These are phyloP conservation scores for Onychorhynchus coronatus DNA, from an alignment of 2,113 vertebrate genomes.

Conservation along the genomic window DNA sequence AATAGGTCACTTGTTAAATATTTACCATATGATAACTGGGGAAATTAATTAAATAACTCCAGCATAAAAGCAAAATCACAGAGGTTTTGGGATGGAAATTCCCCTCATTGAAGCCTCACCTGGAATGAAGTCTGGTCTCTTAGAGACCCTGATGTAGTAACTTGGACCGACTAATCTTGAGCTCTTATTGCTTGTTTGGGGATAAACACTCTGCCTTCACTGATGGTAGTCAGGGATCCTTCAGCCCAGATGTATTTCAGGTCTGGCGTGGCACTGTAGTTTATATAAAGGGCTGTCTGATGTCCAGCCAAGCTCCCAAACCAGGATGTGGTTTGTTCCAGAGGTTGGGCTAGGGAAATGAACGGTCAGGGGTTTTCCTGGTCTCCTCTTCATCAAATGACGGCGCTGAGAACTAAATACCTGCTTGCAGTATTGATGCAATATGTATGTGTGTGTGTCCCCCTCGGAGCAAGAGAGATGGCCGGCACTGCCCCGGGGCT, in stretches of 20 bases:
- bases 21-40: background rate
- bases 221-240: background rate
- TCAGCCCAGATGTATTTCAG: background rate
- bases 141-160: background rate
- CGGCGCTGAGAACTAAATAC: background rate
- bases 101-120: background rate
- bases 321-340: background rate
- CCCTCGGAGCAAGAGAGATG: background rate
- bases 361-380: background rate
- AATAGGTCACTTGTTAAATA: conserved; percentile 6
- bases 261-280: background rate
- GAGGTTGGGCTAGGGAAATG: background rate
- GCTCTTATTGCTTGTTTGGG: background rate
- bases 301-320: background rate
- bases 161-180: background rate
- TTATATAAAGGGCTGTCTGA: background rate
- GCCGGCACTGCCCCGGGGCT: background rate
- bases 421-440: too few species aligned
- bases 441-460: background rate
- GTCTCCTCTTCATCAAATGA: background rate
- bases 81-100: background rate
- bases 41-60: background rate
- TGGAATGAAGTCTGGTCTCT: background rate
- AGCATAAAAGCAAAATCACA: background rate
- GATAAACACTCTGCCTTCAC: background rate